phyloP scores from a whole-genome alignment of 2,797 vertebrate genomes.

The Chelon labrosus region DNA sequence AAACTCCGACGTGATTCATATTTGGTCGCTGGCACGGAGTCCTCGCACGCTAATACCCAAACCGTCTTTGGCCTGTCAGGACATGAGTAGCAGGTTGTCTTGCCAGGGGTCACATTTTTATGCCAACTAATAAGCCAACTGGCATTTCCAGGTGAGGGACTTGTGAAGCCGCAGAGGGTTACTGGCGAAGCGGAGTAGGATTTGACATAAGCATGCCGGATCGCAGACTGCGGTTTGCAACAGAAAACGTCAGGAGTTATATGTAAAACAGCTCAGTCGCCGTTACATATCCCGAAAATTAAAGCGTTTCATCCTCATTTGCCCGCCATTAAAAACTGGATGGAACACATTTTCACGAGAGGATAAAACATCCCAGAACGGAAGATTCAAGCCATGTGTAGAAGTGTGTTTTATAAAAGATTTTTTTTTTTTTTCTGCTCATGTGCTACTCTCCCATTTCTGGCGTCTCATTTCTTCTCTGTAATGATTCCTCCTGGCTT shows the following conservation, averaged over 20 bases:
- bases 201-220: background rate
- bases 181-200: background rate
- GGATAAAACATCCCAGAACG: conserved; percentile 39
- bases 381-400: conserved; percentile 57
- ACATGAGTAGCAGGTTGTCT: conserved; percentile 14
- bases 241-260: background rate
- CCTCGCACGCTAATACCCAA: background rate
- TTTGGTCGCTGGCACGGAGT: background rate
- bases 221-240: background rate
- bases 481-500: conserved; percentile 80
- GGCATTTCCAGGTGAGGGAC: conserved; percentile 49
- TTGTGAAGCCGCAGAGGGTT: conserved; percentile 4
- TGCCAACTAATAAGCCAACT: conserved; percentile 14
- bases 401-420: conserved; percentile 46
- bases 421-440: conserved; percentile 25
- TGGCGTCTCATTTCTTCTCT: conserved; percentile 70
- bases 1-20: background rate
- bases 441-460: conserved; percentile 47
- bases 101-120: conserved; percentile 20
- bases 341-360: conserved; percentile 19
- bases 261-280: background rate
- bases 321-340: conserved; percentile 12
- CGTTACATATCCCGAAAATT: background rate
- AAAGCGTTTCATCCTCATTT: background rate
- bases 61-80: background rate